Base-by-base conservation (phyloP, 2,113 vertebrate species). In the Xiphophorus maculatus region DNA sequence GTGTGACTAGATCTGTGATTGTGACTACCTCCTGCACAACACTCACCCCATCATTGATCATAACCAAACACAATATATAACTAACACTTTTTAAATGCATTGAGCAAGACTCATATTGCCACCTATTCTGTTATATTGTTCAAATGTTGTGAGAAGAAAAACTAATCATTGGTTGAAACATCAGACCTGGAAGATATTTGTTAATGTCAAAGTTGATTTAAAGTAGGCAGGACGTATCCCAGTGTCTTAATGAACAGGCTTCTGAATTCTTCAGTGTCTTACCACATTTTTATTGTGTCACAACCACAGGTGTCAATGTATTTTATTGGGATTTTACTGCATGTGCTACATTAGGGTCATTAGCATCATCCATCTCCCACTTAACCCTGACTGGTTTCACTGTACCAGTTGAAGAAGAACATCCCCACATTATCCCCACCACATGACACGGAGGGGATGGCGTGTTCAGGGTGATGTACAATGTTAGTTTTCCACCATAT, bases 1-100 rank as follows among this genome's bases (percentile, higher is more conserved):
- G 86, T 68, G n/a, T 22, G 64, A 67, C 66, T 64, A 40, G 84
- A 79, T 74, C 60, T 76, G 27, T 33, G 75, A 66, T 42, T 63
- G 66, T 79, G 70, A 82, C 81, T 73, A 73, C 74, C 73, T 79
- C 60, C 74, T 10, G 4, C 66, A 76, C 32, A 71, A 76, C 37
- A 74, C 78, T 58, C 60, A 33, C 29, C 73, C 29, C 6, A n/a
- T 44, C 48, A 32, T 40, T 64, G 28, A 42, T 27, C 51, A n/a
- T 32, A 54, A 63, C 71, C 35, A 11, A 33, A 48, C 2, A 48
- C 19, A 48, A 48, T 17, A 48, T 74, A 74, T 73, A 81, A 87
- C 81, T 89, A 81, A 84, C 77, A 63, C 29, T 75, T 66, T 74
- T 13, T 64, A 54, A 27, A 40, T 65, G 60, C 42, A 63, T 62